Evolutionary conservation across 2,888 invertebrate species (phyloP).

Genomic region (Dugesia japonica): DNA sequence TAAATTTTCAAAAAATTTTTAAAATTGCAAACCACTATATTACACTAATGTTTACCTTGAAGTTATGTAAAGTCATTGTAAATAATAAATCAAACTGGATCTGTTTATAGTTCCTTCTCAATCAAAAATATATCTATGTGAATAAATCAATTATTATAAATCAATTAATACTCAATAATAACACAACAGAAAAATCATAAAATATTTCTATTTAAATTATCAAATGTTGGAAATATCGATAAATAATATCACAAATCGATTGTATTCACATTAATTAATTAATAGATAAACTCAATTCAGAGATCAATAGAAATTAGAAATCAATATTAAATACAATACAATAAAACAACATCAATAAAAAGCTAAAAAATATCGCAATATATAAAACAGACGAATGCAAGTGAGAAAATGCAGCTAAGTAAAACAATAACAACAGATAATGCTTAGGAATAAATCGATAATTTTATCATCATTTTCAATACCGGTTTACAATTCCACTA

Average conservation of each 20-base stretch:
- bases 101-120: no score
- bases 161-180: no score
- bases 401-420: neutral
- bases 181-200: neutral
- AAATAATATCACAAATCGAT: neutral
- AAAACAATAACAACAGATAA: neutral
- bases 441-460: neutral
- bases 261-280: neutral
- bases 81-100: no score
- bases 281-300: neutral
- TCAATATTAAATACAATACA: no score
- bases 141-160: no score
- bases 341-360: conserved; percentile 5
- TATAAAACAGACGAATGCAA: conserved; percentile 14
- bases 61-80: no score
- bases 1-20: no score
- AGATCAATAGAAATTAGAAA: neutral
- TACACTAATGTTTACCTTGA: no score
- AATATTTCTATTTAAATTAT: neutral
- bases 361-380: neutral
- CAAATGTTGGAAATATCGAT: neutral
- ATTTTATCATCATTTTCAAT: no score
- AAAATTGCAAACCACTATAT: no score
- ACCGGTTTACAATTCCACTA: no score
- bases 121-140: no score